A percentile compares a stretch with the other conserved stretches of the same genome.
Conservation (phyloP, 2,888 invertebrate species). For the Phortica magna region DNA sequence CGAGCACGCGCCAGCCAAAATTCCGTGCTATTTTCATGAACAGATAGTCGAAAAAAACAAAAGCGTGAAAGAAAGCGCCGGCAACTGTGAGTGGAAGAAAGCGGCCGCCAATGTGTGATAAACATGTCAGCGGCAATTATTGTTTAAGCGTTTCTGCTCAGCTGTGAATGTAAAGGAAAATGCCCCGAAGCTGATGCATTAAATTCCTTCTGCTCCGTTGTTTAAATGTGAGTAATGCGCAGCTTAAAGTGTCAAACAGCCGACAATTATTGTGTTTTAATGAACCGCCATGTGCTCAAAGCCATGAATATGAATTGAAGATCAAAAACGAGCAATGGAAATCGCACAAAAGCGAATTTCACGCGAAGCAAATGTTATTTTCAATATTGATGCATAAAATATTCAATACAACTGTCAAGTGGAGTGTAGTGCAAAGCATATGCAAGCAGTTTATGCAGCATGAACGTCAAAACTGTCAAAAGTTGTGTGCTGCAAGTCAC, state of each 20-base stretch:
- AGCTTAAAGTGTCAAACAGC: neutral
- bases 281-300: too few relatives aligned
- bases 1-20: neutral
- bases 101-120: neutral
- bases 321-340: too few relatives aligned
- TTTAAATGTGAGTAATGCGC: neutral
- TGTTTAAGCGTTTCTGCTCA: neutral
- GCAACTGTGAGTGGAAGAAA: neutral
- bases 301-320: too few relatives aligned
- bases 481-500: conserved; percentile 11
- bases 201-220: neutral
- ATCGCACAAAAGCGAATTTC: neutral
- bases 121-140: conserved; percentile 18
- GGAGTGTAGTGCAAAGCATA: neutral
- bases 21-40: neutral
- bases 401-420: neutral
- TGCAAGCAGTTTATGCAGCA: neutral
- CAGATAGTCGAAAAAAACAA: neutral
- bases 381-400: neutral
- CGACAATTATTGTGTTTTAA: neutral
- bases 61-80: neutral
- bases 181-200: neutral
- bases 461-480: neutral
- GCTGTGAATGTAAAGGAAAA: neutral
- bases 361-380: neutral